Conservation (phyloP, 2,888 invertebrate species). For the Pomacea canaliculata region DNA sequence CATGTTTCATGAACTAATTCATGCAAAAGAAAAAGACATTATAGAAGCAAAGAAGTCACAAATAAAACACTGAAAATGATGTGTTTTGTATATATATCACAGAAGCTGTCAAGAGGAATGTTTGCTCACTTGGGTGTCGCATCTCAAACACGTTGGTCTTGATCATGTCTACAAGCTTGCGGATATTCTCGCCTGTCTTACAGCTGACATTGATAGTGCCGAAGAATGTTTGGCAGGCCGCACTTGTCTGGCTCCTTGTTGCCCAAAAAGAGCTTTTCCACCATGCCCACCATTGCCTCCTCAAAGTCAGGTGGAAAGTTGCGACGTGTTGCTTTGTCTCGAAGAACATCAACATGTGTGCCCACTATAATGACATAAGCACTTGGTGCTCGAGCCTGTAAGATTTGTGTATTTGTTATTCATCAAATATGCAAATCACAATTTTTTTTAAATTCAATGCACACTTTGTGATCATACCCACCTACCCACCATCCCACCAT, state of each 20-base stretch:
- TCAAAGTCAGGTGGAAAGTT: constrained; percentile 83
- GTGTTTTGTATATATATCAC: no score
- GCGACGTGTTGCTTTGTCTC: constrained; percentile 74
- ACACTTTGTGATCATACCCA: no score
- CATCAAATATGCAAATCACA: neutral
- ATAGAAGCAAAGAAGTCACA: no score
- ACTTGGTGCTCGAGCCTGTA: constrained; percentile 90
- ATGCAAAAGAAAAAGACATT: no score
- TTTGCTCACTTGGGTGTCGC: constrained; percentile 81
- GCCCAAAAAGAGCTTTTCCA: constrained; percentile 77
- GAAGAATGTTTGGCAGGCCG: constrained; percentile 92
- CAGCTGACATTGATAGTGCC: constrained; percentile 88
- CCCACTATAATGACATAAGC: constrained; percentile 96
- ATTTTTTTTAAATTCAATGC: neutral
- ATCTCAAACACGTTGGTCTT: constrained; percentile 94
- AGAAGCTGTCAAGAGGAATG: neutral
- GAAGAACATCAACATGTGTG: constrained; percentile 87
- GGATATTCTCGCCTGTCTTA: constrained; percentile 89
- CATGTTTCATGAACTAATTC: no score
- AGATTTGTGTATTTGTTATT: constrained; percentile 73
- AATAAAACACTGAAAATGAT: no score
- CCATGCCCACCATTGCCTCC: constrained; percentile 82
- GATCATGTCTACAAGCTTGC: constrained; percentile 88
- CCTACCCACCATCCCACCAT: no score
- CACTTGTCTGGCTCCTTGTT: constrained; percentile 96